Conservation (phyloP, 2,797 vertebrate species). For the Takifugu rubripes region DNA sequence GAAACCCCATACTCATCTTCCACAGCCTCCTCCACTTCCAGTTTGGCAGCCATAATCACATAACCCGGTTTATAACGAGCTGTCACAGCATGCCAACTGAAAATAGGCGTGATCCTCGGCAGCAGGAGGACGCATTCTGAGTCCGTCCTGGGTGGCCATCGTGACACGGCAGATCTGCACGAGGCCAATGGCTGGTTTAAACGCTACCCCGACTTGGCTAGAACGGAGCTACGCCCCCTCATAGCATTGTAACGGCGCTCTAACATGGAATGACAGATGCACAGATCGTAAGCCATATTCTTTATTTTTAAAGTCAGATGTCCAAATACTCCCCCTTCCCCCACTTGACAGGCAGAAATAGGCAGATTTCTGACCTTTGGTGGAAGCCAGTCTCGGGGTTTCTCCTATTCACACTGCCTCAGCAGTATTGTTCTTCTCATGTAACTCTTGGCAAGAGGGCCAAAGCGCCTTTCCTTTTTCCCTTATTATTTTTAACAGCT, state of each 20-base stretch:
- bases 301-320: background rate
- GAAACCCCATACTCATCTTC: slow-evolving; percentile 65
- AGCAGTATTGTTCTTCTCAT: background rate
- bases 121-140: slow-evolving; percentile 19
- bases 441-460: background rate
- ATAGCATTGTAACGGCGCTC: slow-evolving; percentile 1
- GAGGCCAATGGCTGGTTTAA: slow-evolving; percentile 6
- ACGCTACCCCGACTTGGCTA: slow-evolving; percentile 12
- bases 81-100: slow-evolving; percentile 48
- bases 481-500: background rate
- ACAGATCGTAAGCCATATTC: background rate
- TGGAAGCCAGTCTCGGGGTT: too few species aligned
- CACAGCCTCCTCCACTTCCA: slow-evolving; percentile 36
- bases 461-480: background rate
- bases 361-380: background rate
- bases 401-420: too few species aligned
- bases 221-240: slow-evolving; percentile 12
- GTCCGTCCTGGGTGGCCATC: slow-evolving; percentile 45
- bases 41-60: slow-evolving; percentile 37
- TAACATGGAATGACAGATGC: background rate
- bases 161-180: slow-evolving; percentile 58
- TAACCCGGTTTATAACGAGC: slow-evolving; percentile 48
- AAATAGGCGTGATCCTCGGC: slow-evolving; percentile 60
- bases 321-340: too few species aligned
- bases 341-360: too few species aligned